Base-by-base conservation (phyloP, 1,140 invertebrate genomes). In the Ceratina australensis region DNA sequence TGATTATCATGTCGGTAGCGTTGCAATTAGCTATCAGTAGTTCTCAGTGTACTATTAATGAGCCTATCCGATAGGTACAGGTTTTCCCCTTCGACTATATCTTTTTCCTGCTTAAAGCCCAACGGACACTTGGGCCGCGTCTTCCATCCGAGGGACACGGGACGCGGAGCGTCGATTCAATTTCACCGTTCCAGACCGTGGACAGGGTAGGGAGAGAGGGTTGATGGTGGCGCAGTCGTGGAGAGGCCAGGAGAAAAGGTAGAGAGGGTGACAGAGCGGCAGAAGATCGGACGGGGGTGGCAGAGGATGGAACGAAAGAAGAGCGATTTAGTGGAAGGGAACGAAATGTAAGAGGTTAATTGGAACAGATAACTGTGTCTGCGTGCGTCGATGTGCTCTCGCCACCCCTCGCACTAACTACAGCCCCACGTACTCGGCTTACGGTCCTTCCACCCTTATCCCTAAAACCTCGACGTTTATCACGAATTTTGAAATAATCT, bases 261-360 rank as follows among this genome's bases (percentile, higher is more conserved):
- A 47, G 26, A 33, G 65, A 72, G 69, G 20, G 57, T 54, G 57
- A 77, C 56, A 50, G 68, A 57, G 33, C 33, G 69, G 42, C 16
- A 13, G 50, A 33, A 79, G 47, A 74, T 49, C 20, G 42, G n/a
- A 52, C 20, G 13, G 15, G 33, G 10, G 33, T 42, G 33, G 33
- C 28, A 24, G 33, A 49, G 59, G 42, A 56, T 22, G 15, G 60
- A 59, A 65, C 24, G 26, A 49, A 60, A 72, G 33, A 78, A 78
- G 59, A 69, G 77, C 61, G 71, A 76, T 76, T 75, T 72, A 80
- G 67, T 64, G 47, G 77, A 78, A 77, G 72, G 73, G 82, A 83
- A 86, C 73, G 82, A 85, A 86, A 86, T 81, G 81, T 87, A 87
- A 87, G 85, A 84, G 86, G 85, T 87, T 87, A 87, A 87, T 87